phyloP scores from a whole-genome alignment of 2,113 vertebrate species.

The Ellobius talpinus region DNA sequence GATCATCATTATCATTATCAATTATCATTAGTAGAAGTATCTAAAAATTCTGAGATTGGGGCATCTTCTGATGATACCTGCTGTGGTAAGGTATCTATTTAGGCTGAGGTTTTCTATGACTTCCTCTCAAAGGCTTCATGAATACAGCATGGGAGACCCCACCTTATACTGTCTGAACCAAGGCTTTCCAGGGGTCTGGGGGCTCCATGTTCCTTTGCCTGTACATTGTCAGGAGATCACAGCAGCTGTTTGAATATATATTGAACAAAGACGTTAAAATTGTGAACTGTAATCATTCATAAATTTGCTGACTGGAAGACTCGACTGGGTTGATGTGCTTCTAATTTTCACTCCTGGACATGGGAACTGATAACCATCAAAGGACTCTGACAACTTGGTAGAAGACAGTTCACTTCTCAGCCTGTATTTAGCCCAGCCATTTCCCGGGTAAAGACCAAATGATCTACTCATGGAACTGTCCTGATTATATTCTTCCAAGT shows the following conservation, averaged over 20 bases:
- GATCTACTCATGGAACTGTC: background rate
- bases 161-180: accelerated
- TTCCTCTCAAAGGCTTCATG: background rate
- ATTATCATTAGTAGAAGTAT: background rate
- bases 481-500: background rate
- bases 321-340: background rate
- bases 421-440: background rate
- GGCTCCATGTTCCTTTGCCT: background rate
- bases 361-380: background rate
- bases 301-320: background rate
- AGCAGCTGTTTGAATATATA: background rate
- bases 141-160: too few relatives aligned
- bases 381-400: background rate
- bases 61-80: background rate
- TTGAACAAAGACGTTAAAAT: background rate
- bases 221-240: background rate
- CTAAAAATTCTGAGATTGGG: background rate
- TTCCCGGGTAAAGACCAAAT: background rate
- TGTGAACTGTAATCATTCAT: background rate
- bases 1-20: background rate
- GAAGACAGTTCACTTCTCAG: background rate
- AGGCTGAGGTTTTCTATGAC: accelerated
- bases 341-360: background rate
- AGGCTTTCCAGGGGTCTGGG: accelerated
- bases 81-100: background rate